Conservation (phyloP, 2,113 vertebrate species). For the Uria aalge region DNA sequence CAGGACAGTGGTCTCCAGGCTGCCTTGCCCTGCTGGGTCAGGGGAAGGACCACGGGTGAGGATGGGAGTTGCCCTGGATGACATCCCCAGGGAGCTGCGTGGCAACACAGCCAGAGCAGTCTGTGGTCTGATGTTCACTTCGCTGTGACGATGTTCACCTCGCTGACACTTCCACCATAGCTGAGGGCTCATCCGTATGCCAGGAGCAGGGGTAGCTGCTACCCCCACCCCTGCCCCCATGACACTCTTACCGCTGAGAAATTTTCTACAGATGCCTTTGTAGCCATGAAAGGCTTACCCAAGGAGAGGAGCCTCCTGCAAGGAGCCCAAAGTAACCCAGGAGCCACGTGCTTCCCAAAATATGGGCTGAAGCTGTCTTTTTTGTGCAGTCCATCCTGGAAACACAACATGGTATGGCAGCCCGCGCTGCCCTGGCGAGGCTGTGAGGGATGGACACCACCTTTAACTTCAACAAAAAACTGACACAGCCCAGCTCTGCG, state of each 20-base stretch:
- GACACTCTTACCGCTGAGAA: too few relatives aligned
- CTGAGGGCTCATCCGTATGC: fast-evolving
- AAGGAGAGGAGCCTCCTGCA: not conserved
- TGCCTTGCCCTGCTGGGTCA: not conserved
- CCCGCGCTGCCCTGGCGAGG: not conserved
- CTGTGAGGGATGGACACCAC: not conserved
- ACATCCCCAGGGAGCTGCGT: not conserved
- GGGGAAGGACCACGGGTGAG: not conserved
- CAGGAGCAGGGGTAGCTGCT: not conserved
- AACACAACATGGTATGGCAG: not conserved
- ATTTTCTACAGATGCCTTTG: not conserved
- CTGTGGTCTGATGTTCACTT: not conserved
- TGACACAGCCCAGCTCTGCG: not conserved
- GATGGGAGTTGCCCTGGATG: not conserved
- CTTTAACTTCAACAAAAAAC: not conserved
- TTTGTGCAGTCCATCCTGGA: not conserved
- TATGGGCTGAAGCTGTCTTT: not conserved
- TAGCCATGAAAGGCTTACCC: not conserved
- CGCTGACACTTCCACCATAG: not conserved
- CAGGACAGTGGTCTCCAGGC: not conserved
- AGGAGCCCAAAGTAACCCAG: not conserved
- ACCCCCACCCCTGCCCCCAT: too few relatives aligned
- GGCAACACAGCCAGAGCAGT: not conserved
- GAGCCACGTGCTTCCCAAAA: not conserved
- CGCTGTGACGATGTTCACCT: too few relatives aligned